Conservation (phyloP, 2,113 vertebrate species). For the Anolis sagrei region DNA sequence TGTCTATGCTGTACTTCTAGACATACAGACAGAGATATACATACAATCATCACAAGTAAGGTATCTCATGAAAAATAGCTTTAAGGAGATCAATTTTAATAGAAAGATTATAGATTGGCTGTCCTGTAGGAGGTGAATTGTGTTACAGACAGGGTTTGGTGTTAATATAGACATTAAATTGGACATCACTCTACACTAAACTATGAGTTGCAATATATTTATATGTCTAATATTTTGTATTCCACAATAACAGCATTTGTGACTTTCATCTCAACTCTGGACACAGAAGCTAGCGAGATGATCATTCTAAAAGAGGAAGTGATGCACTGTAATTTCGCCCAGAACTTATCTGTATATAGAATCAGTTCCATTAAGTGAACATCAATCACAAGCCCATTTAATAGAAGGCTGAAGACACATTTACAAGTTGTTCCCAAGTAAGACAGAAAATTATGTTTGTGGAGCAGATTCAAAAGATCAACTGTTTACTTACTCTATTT, state of each 20-base stretch:
- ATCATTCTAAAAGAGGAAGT: not conserved
- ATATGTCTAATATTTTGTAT: not conserved
- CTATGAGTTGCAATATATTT: not conserved
- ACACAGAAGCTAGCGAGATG: not conserved
- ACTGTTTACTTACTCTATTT: too few species aligned
- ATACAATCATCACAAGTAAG: not conserved
- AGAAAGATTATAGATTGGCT: not conserved
- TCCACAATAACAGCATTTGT: not conserved
- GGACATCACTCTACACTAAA: not conserved
- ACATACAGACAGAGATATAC: not conserved
- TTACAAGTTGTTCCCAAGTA: too few species aligned
- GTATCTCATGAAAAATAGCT: not conserved
- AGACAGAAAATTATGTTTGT: too few species aligned
- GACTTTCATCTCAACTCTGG: not conserved
- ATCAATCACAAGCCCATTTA: too few species aligned
- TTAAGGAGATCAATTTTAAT: not conserved
- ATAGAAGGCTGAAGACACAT: too few species aligned
- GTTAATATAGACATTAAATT: not conserved
- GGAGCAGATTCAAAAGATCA: too few species aligned
- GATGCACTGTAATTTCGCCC: not conserved
- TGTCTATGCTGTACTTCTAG: not conserved
- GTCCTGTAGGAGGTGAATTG: not conserved
- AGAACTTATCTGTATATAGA: not conserved
- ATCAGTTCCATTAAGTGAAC: too few species aligned
- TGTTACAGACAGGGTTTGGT: not conserved